Base-by-base conservation (phyloP, 2,113 vertebrate species). In the Austrofundulus limnaeus region DNA sequence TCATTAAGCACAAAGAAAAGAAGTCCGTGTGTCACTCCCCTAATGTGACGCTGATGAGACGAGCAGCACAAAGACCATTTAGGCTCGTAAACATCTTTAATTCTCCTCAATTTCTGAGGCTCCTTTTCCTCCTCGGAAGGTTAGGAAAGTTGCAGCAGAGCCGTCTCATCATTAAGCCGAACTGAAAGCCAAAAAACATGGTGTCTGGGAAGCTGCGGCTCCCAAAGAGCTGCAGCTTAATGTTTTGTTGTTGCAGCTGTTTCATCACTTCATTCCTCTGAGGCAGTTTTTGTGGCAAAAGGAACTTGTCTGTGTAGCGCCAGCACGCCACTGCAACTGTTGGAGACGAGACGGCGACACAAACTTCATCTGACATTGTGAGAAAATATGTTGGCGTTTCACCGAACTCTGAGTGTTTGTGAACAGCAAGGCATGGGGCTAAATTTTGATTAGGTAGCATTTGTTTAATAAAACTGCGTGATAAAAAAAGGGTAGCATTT, bases 1-100 rank as follows among this genome's bases (percentile, higher is more conserved):
- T 79, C 53, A 53, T 48, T 34, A 15, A n/a, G 57, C 37, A 47
- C 12, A 17, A 70, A 60, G 31, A 70, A 80, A 73, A 37, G 17
- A 11, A 70, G 56, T 51, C 43, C 53, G 69, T 84, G 59, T 70
- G 63, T 84, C 69, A 70, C 72, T 78, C 61, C 64, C 55, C 61
- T 70, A 77, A 67, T 72, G 66, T 68, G 54, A 59, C 60, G 41
- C 15, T 28, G 19, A 75, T 68, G 38, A 75, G 56, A 21, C 20
- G 42, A 71, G 50, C 43, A 5, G 49, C 55, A 34, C 25, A 65
- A 68, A 48, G 34, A 60, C 28, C 64, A 57, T 53, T 81, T 60
- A 20, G 66, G 47, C 50, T 67, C 73, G 28, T 70, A 49, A 75
- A 70, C 61, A 55, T 51, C 43, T 87, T 69, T 49, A 45, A 84